Conservation (phyloP, 2,113 vertebrate species). For the Poicephalus meyeri region DNA sequence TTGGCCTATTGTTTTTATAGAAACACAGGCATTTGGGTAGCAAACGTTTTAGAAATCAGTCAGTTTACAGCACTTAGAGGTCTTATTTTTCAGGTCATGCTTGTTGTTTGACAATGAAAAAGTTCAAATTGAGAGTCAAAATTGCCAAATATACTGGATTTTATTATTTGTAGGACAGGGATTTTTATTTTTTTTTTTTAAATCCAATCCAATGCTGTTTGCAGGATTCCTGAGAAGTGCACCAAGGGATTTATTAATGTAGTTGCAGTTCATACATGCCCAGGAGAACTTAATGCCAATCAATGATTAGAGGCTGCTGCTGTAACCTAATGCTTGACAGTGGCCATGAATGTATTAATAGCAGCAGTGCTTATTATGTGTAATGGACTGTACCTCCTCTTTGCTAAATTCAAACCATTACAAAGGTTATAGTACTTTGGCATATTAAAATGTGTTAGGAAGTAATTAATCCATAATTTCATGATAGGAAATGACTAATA, state of each 20-base stretch:
- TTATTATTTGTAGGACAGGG: not conserved
- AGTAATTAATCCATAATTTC: slow-evolving; percentile 2
- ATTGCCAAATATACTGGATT: not conserved
- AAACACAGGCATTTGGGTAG: not conserved
- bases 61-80: not conserved
- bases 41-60: not conserved
- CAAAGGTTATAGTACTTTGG: not conserved
- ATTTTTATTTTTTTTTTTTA: not conserved
- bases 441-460: not conserved
- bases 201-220: not conserved
- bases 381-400: not conserved
- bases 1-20: not conserved
- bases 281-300: not conserved
- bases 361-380: not conserved
- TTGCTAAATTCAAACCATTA: not conserved
- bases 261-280: not conserved
- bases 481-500: slow-evolving; percentile 7
- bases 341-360: not conserved
- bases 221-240: not conserved
- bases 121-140: not conserved
- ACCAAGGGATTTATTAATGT: not conserved
- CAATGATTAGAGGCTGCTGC: not conserved
- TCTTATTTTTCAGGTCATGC: not conserved
- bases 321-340: not conserved
- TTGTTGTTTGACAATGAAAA: not conserved